Evolutionary conservation across 1,140 invertebrate genomes (phyloP).

Genomic region (Orchestia grillus): DNA sequence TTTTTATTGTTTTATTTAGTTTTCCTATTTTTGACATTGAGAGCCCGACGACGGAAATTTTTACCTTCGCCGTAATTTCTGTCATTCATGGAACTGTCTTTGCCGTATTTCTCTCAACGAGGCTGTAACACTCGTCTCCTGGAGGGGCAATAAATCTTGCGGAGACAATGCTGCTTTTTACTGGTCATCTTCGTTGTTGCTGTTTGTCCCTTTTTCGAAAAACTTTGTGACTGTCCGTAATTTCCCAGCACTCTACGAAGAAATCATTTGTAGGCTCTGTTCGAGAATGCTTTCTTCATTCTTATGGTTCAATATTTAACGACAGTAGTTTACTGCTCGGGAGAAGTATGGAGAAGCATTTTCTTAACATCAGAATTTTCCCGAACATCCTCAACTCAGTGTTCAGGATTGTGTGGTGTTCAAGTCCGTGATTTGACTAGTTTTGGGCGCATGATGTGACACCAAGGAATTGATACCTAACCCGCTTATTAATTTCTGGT

Average conservation of each 20-base stretch:
- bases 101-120: neutral
- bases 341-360: neutral
- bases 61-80: neutral
- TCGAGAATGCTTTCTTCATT: neutral
- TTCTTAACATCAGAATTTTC: neutral
- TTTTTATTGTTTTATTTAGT: neutral
- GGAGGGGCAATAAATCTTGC: neutral
- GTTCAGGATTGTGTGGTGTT: no score
- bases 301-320: neutral
- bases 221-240: neutral
- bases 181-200: neutral
- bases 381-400: no score
- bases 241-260: neutral
- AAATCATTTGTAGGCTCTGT: neutral
- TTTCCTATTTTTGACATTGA: neutral
- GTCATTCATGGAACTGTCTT: neutral
- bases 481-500: no score
- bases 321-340: neutral
- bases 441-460: no score
- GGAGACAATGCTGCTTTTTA: neutral
- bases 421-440: no score
- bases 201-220: neutral
- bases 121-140: neutral
- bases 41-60: neutral
- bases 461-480: no score